Evolutionary conservation across 2,797 vertebrate genomes (phyloP).

Genomic region (Diplodus puntazzo): DNA sequence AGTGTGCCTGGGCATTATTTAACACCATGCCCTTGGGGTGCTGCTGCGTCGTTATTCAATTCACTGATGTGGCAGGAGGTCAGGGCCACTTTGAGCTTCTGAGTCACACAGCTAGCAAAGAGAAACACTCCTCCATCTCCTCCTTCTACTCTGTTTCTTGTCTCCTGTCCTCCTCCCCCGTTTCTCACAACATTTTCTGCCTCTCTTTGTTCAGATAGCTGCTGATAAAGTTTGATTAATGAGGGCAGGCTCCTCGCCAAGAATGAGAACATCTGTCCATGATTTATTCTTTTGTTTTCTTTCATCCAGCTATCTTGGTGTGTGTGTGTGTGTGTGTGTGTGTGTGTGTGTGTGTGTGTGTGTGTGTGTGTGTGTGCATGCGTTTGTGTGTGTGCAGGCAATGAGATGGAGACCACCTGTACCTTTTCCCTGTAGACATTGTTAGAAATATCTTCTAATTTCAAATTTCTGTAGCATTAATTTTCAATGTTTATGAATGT

Average conservation of each 20-base stretch:
- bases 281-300: slow-evolving; percentile 92
- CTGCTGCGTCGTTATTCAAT: slow-evolving; percentile 57
- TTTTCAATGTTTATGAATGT: too few relatives aligned
- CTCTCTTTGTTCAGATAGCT: slow-evolving; percentile 77
- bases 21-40: slow-evolving; percentile 63
- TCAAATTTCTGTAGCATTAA: slow-evolving; percentile 68
- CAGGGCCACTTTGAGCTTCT: slow-evolving; percentile 53
- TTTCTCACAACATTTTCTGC: slow-evolving; percentile 39
- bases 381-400: neutral
- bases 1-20: slow-evolving; percentile 69
- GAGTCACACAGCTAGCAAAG: slow-evolving; percentile 27
- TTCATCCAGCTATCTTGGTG: slow-evolving; percentile 43
- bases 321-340: slow-evolving; percentile 17
- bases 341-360: slow-evolving; percentile 16
- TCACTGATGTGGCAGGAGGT: slow-evolving; percentile 54
- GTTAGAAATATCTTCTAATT: slow-evolving; percentile 5
- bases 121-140: slow-evolving; percentile 26
- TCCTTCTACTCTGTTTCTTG: slow-evolving; percentile 2
- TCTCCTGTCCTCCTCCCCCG: slow-evolving; percentile 75
- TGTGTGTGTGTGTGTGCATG: neutral
- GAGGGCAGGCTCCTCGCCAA: slow-evolving; percentile 81
- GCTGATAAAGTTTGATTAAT: slow-evolving; percentile 92
- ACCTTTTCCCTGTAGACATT: neutral
- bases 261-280: slow-evolving; percentile 87
- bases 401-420: slow-evolving; percentile 32